Evolutionary conservation across 2,888 invertebrate genomes (phyloP).

Genomic region (Drosophila infuscata): DNA sequence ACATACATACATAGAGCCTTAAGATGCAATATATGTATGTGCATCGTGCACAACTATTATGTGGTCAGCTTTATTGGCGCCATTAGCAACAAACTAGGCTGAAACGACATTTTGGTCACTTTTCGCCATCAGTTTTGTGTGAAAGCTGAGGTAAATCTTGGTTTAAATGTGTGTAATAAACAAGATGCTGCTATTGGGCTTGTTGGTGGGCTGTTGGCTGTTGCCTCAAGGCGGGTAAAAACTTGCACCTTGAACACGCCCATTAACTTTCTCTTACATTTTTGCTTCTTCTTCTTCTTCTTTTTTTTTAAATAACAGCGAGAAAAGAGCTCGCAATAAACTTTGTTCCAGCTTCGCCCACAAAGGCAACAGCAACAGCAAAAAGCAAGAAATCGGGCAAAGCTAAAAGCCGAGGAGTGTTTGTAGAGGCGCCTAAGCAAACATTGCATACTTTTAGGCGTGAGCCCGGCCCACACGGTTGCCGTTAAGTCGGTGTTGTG

Average conservation of each 20-base stretch:
- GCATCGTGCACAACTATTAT: neutral
- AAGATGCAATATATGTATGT: neutral
- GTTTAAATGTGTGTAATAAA: slow-evolving; percentile 42
- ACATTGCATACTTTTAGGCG: slow-evolving; percentile 67
- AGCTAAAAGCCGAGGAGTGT: slow-evolving; percentile 43
- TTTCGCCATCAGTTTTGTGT: slow-evolving; percentile 24
- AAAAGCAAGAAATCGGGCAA: slow-evolving; percentile 20
- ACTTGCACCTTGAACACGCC: slow-evolving; percentile 49
- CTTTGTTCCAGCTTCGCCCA: slow-evolving; percentile 53
- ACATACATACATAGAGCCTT: neutral
- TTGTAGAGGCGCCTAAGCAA: slow-evolving; percentile 68
- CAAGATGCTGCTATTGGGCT: slow-evolving; percentile 52
- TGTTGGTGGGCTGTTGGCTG: slow-evolving; percentile 45
- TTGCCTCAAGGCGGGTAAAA: slow-evolving; percentile 25
- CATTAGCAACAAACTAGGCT: slow-evolving; percentile 10
- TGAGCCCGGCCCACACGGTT: slow-evolving; percentile 40
- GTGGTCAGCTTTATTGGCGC: slow-evolving; percentile 15
- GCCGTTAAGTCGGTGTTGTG: slow-evolving; percentile 49
- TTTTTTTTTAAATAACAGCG: slow-evolving; percentile 33
- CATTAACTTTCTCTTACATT: slow-evolving; percentile 33
- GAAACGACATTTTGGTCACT: slow-evolving; percentile 39
- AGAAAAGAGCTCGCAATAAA: slow-evolving; percentile 53
- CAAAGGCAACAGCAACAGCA: slow-evolving; percentile 31
- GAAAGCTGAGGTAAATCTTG: slow-evolving; percentile 15
- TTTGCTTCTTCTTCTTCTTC: neutral